Percentiles rank a stretch among this genome's conserved stretches.
phyloP scores from a whole-genome alignment of 53 echinoderm and acorn worm genomes.

The Echinarachnius parma region DNA sequence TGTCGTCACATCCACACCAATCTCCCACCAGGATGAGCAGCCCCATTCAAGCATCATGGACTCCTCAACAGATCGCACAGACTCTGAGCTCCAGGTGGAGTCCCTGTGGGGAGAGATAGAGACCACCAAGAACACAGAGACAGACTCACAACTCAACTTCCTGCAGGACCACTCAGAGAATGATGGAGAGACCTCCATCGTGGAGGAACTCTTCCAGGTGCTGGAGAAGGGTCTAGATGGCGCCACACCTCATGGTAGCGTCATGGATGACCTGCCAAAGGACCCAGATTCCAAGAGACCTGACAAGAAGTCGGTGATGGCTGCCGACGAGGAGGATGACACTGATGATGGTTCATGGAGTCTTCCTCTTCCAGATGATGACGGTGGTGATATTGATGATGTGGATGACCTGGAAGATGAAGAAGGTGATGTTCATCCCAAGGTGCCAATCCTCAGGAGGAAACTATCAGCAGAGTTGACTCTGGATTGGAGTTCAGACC shows the following conservation, averaged over 20 bases:
- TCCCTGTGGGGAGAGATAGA: constrained; percentile 40
- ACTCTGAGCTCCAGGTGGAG: constrained; percentile 21
- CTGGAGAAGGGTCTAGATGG: constrained; percentile 19
- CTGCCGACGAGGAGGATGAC: constrained; percentile 21
- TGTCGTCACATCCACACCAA: no score
- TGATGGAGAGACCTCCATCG: constrained; percentile 9
- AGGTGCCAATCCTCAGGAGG: neutral
- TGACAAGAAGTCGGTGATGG: constrained; percentile 10
- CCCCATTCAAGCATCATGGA: constrained; percentile 36
- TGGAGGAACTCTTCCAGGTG: constrained; percentile 43
- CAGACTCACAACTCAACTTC: constrained; percentile 26
- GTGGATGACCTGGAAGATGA: no score
- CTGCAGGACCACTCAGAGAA: constrained; percentile 34
- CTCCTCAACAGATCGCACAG: constrained; percentile 24
- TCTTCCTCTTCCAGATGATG: constrained; percentile 51
- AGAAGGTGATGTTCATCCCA: neutral
- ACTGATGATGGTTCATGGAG: constrained; percentile 41
- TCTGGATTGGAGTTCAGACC: constrained; percentile 1
- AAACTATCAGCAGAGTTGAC: constrained; percentile 19
- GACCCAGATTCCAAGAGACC: neutral
- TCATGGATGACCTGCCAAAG: constrained; percentile 19
- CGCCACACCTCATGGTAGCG: neutral
- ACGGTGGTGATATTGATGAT: constrained; percentile 7
- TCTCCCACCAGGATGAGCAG: constrained; percentile 10
- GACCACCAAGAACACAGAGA: constrained; percentile 31